Conservation (phyloP, 2,113 vertebrate genomes). For the Mesocricetus auratus region DNA sequence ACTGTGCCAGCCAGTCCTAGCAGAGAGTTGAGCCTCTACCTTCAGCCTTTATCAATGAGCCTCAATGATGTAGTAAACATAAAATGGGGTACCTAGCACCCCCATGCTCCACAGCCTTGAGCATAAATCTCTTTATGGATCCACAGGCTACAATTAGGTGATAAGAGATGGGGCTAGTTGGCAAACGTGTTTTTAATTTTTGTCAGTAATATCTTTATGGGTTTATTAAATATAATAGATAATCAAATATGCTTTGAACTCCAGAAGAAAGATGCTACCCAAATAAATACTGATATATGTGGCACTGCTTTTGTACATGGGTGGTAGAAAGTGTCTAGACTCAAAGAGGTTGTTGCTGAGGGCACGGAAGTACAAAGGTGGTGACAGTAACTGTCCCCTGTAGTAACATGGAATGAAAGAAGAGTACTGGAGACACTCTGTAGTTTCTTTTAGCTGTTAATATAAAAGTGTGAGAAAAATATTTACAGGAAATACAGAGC, state of each 20-base stretch:
- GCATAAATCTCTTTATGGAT: too few species aligned
- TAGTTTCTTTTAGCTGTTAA: neutral
- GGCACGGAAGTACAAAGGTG: neutral
- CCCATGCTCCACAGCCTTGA: neutral
- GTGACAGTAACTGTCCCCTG: neutral
- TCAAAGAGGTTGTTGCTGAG: neutral
- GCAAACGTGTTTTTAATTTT: neutral
- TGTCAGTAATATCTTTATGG: neutral
- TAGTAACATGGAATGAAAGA: neutral
- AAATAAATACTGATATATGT: neutral
- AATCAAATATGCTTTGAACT: neutral
- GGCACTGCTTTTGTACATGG: neutral
- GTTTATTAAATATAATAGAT: neutral
- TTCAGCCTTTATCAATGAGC: neutral
- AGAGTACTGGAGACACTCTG: neutral
- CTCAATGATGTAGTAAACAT: neutral
- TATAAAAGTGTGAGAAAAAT: neutral
- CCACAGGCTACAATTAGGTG: neutral
- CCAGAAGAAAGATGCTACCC: neutral
- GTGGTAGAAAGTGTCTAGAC: neutral
- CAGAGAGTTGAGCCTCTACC: neutral
- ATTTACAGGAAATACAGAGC: neutral
- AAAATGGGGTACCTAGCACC: neutral
- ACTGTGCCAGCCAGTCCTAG: neutral
- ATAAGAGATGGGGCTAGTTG: neutral